These are phyloP conservation scores for Coracopsis vasa DNA, from an alignment of 2,113 vertebrate genomes.

Conservation along the genomic window DNA sequence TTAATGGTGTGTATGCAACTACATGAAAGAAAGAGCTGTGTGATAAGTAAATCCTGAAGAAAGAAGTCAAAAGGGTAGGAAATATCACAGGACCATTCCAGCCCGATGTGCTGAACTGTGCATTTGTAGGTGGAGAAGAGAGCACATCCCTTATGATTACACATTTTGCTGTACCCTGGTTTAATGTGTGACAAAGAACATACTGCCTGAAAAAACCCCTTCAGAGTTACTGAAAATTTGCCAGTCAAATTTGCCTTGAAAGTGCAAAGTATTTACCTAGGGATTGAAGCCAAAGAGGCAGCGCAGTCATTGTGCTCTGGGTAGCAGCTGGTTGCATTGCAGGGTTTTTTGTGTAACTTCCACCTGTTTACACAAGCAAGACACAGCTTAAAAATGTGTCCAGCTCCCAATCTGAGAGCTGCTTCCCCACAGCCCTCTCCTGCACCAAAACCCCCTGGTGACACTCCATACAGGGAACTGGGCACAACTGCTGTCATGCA, in stretches of 20 bases:
- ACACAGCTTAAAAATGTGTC: not conserved
- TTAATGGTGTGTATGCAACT: not conserved
- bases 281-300: not conserved
- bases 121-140: not conserved
- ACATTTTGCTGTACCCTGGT: not conserved
- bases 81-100: not conserved
- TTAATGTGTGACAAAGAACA: not conserved
- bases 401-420: not conserved
- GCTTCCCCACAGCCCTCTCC: not conserved
- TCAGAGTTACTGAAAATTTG: not conserved
- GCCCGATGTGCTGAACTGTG: not conserved
- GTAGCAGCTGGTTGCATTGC: not conserved
- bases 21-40: not conserved
- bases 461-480: not conserved
- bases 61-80: not conserved
- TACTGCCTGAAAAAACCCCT: not conserved
- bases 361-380: not conserved
- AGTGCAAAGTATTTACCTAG: not conserved
- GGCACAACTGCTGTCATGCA: not conserved
- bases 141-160: not conserved
- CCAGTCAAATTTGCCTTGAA: not conserved
- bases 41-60: not conserved
- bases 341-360: not conserved
- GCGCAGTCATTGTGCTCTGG: not conserved
- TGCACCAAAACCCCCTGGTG: accelerated